A percentile compares a stretch with the other conserved stretches of the same genome.
These are phyloP conservation scores for Condylura cristata DNA, from an alignment of 2,113 vertebrate species.

Conservation along the genomic window DNA sequence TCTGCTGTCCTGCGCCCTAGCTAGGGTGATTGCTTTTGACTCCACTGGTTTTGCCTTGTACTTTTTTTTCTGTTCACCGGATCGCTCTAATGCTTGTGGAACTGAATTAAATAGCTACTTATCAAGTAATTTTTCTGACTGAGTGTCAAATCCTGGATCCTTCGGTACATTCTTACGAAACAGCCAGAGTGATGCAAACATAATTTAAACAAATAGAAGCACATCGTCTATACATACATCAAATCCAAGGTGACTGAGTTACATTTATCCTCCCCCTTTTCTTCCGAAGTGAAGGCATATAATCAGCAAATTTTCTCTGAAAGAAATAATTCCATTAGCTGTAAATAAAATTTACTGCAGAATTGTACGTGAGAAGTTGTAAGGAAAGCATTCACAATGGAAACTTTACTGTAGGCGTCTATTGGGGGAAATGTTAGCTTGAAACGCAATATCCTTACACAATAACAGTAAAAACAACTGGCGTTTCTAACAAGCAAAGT, in stretches of 20 bases:
- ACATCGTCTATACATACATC: neutral
- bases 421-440: slow-evolving; percentile 22
- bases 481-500: slow-evolving; percentile 53
- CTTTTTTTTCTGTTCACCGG: neutral
- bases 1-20: no score
- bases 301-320: slow-evolving; percentile 53
- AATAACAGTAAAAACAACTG: slow-evolving; percentile 29
- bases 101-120: neutral
- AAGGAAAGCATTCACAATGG: slow-evolving; percentile 34
- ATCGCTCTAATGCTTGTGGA: neutral
- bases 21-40: neutral
- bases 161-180: neutral
- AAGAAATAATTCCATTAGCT: slow-evolving; percentile 41
- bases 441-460: slow-evolving; percentile 37
- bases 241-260: slow-evolving; percentile 22
- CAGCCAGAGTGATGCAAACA: neutral
- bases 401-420: neutral
- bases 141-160: neutral
- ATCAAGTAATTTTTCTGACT: neutral
- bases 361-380: slow-evolving; percentile 62
- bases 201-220: slow-evolving; percentile 14
- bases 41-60: neutral
- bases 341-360: slow-evolving; percentile 63
- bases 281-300: neutral
- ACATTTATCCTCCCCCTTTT: neutral